Evolutionary conservation across 2,797 vertebrate genomes (phyloP).

Genomic region (Gymnocypris eckloni): DNA sequence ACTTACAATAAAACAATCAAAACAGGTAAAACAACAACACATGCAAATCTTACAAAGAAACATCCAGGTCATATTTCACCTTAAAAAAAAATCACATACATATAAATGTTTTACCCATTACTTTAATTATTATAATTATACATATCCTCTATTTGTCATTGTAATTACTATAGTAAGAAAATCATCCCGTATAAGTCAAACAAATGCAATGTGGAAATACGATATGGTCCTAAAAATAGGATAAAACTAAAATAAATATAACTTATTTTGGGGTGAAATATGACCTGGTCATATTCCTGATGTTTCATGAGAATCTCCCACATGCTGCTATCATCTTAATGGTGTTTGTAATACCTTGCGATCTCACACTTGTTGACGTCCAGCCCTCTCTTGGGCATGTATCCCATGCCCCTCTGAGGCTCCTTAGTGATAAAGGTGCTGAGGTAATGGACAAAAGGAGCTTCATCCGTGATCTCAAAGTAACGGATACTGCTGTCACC

Average conservation of each 20-base stretch:
- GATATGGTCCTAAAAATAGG: not conserved
- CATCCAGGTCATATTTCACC: not conserved
- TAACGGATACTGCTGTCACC: conserved; percentile 99
- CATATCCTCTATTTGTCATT: not conserved
- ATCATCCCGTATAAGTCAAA: not conserved
- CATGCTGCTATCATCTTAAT: not conserved
- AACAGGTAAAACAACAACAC: not conserved
- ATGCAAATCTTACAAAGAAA: not conserved
- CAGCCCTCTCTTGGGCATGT: conserved; percentile 96
- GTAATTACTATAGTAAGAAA: not conserved
- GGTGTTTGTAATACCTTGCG: conserved; percentile 76
- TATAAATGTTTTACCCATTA: not conserved
- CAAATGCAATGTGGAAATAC: not conserved
- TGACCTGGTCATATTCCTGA: not conserved
- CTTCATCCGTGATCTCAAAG: conserved; percentile 96
- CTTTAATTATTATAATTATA: not conserved
- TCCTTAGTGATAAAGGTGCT: conserved; percentile 94
- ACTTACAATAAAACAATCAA: not conserved
- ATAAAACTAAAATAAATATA: no score
- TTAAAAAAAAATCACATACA: not conserved
- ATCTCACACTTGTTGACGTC: conserved; percentile 99
- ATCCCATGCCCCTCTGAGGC: conserved; percentile 98
- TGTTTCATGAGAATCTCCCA: not conserved
- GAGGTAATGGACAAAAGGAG: conserved; percentile 96
- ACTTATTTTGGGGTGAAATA: not conserved